These are phyloP conservation scores for Drosophila phalerata DNA, from an alignment of 2,888 invertebrate genomes.

Conservation along the genomic window DNA sequence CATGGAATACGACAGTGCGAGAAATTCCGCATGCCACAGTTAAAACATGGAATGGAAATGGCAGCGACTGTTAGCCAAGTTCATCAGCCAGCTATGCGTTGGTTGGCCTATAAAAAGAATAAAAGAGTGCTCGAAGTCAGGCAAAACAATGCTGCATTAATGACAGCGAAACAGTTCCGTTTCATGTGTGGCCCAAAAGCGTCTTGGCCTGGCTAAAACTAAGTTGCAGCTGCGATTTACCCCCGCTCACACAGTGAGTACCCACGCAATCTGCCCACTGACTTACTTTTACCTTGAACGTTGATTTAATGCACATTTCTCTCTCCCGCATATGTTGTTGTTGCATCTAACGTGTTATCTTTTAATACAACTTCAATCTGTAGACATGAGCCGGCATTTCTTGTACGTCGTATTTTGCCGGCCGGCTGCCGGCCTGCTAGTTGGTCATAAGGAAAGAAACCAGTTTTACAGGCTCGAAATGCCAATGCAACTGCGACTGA, in stretches of 20 bases:
- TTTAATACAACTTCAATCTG: slow-evolving; percentile 74
- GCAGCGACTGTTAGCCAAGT: slow-evolving; percentile 42
- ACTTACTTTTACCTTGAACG: slow-evolving; percentile 66
- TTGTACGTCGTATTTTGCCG: slow-evolving; percentile 60
- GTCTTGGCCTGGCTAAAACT: slow-evolving; percentile 23
- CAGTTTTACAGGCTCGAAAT: slow-evolving; percentile 57
- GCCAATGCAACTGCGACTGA: slow-evolving; percentile 36
- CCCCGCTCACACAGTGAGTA: slow-evolving; percentile 26
- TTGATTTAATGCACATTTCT: slow-evolving; percentile 66
- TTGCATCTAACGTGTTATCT: slow-evolving; percentile 73
- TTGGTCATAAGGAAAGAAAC: slow-evolving; percentile 43
- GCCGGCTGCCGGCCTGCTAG: slow-evolving; percentile 54
- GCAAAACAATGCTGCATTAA: slow-evolving; percentile 67
- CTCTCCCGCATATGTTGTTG: neutral
- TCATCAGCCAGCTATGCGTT: slow-evolving; percentile 51
- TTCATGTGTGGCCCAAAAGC: slow-evolving; percentile 58
- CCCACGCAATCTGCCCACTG: slow-evolving; percentile 71
- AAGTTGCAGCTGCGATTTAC: slow-evolving; percentile 52
- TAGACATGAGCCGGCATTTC: slow-evolving; percentile 65
- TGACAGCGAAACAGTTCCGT: slow-evolving; percentile 67
- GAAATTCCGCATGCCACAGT: slow-evolving; percentile 63
- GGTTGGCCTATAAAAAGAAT: slow-evolving; percentile 61
- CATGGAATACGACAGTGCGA: slow-evolving; percentile 58
- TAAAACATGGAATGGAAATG: slow-evolving; percentile 33
- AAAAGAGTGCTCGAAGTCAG: slow-evolving; percentile 29